Evolutionary conservation across 2,888 invertebrate species (phyloP).

Genomic region (Pyrrhosoma nymphula): DNA sequence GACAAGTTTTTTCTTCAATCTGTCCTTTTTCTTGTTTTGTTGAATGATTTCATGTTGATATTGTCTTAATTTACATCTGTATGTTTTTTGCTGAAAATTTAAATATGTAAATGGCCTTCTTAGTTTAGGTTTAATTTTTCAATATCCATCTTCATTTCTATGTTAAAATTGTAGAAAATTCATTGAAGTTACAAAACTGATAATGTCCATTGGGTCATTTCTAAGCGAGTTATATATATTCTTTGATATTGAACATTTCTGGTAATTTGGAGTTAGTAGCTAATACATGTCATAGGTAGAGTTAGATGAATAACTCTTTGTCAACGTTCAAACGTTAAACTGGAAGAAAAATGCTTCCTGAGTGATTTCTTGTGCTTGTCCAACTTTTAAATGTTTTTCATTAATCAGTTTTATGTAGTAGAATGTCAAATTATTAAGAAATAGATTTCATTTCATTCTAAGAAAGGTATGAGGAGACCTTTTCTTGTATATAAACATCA

Average conservation of each 20-base stretch:
- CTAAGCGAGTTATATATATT: conserved; percentile 43
- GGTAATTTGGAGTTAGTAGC: conserved; percentile 31
- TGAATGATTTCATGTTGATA: neutral
- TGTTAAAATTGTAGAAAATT: neutral
- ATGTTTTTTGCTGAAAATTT: conserved; percentile 49
- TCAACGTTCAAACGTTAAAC: neutral
- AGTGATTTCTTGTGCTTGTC: neutral
- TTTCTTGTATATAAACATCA: conserved; percentile 36
- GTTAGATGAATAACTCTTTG: conserved; percentile 12
- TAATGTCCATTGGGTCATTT: neutral
- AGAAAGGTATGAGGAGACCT: conserved; percentile 46
- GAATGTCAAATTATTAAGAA: conserved; percentile 20
- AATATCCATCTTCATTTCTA: neutral
- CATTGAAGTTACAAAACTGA: neutral
- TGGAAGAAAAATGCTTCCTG: neutral
- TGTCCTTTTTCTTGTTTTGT: conserved; percentile 35
- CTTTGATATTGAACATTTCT: neutral
- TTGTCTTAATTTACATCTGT: conserved; percentile 68
- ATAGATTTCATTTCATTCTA: conserved; percentile 39
- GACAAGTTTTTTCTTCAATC: neutral
- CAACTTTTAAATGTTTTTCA: conserved; percentile 7
- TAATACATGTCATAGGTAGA: conserved; percentile 42
- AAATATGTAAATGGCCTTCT: conserved; percentile 23
- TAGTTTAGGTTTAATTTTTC: conserved; percentile 4
- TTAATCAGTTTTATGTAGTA: conserved; percentile 27